Conservation (phyloP, 2,888 invertebrate species). For the Orchesella flavescens region DNA sequence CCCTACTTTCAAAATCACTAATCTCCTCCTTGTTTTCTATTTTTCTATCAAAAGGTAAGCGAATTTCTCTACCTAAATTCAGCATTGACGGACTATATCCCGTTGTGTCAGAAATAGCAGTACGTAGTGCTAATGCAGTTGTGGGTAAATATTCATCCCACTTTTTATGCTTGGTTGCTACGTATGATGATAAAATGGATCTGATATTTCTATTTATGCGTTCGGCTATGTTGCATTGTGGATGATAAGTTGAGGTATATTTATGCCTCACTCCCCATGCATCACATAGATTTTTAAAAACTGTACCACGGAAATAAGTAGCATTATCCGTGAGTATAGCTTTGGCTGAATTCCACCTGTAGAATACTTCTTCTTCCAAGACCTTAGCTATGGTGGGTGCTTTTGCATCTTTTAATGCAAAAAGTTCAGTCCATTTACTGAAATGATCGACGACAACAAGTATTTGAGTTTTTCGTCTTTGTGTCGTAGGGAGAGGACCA, state of each 20-base stretch:
- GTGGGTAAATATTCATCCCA: conserved; percentile 54
- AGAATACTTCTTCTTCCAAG: conserved; percentile 50
- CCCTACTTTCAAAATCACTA: too few relatives aligned
- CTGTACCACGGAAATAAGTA: conserved; percentile 46
- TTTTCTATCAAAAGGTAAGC: conserved; percentile 25
- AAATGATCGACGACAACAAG: conserved; percentile 22
- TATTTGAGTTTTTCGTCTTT: conserved; percentile 40
- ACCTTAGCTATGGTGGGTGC: conserved; percentile 29
- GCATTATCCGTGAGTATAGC: conserved; percentile 62
- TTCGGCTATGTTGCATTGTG: conserved; percentile 64
- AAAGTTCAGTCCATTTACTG: conserved; percentile 60
- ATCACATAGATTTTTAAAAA: conserved; percentile 40
- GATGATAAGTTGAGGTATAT: conserved; percentile 63
- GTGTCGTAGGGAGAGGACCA: too few relatives aligned
- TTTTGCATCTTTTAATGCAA: conserved; percentile 51
- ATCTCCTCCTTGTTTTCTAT: too few relatives aligned
- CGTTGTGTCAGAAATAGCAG: conserved; percentile 54
- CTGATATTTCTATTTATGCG: conserved; percentile 59
- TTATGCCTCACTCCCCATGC: conserved; percentile 46
- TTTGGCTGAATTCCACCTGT: conserved; percentile 47
- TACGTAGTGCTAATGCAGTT: conserved; percentile 48
- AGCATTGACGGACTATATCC: conserved; percentile 60
- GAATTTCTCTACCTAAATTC: conserved; percentile 54
- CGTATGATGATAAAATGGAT: conserved; percentile 42
- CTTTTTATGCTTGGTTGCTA: not conserved